Base-by-base conservation (phyloP, 1,140 invertebrate species). In the Schlechtendalia chinensis region DNA sequence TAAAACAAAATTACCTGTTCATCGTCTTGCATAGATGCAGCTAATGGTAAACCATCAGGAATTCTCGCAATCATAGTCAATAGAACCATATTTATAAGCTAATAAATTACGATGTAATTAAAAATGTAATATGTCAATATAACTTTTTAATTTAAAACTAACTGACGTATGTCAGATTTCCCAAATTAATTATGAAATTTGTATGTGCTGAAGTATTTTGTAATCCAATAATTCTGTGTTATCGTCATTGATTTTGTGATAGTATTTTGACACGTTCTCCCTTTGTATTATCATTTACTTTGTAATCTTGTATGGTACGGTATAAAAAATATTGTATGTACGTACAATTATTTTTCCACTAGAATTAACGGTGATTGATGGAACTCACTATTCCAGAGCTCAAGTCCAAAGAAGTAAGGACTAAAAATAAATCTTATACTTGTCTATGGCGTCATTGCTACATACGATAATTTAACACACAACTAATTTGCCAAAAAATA, bases 1-100 rank as follows among this genome's bases (percentile, higher is more conserved):
- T 63, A 29, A 11, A 22, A 59, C 1, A 39, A 29, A 59, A 58
- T 24, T 56, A 98, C 96, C 91, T 98, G 94, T 88, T 98, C 96
- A 86, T 98, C 96, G 85, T 98, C 96, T 88, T 98, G 96, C 90
- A 98, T 96, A 47, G 96, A 97, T 50, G 97, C 98, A 47, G 96
- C 95, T 83, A 99, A 86, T 65, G 96, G 96, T 81, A 99, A 89
- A 10, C 97, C 97, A 88, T 99, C 98, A 81, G 92, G 90, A 82
- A 98, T 90, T 82, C 98, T 89, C 5, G 96, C 97, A 85, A 99
- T 98, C 93, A 98, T 96, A 82, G 97, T 99, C 88, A 98, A 91
- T 83, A 98, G 86, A 84, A 98, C 94, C 96, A 98, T 98, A 85
- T 88, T 93, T 72, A 53, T 12, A 54, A 0, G 47, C 12, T 27